These are phyloP conservation scores for Tringa solitaria DNA, from an alignment of 2,113 vertebrate genomes.

Conservation along the genomic window DNA sequence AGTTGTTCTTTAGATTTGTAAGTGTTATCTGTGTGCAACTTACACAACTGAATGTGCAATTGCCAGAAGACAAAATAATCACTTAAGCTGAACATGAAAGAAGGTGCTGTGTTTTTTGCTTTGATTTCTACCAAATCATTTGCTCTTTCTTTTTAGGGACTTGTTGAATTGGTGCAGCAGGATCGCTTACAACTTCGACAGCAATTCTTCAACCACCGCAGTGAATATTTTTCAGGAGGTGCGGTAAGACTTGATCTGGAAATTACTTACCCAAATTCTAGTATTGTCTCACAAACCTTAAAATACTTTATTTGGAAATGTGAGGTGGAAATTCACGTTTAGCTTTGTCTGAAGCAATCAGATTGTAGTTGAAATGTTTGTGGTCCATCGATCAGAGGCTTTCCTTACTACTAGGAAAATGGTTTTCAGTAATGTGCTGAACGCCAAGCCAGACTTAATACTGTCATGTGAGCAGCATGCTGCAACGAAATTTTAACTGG, in stretches of 20 bases:
- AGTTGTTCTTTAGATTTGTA: background rate
- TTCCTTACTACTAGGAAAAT: background rate
- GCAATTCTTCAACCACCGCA: slow-evolving; percentile 77
- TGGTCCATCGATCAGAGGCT: background rate
- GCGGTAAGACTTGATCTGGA: background rate
- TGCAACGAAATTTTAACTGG: background rate
- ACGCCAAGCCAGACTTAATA: background rate
- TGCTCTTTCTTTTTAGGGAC: slow-evolving; percentile 76
- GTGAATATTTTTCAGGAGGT: slow-evolving; percentile 95
- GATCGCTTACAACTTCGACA: slow-evolving; percentile 85
- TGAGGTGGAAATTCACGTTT: background rate
- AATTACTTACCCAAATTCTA: background rate
- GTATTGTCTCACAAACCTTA: background rate
- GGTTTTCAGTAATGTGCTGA: background rate
- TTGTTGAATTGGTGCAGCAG: slow-evolving; percentile 95
- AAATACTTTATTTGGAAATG: background rate
- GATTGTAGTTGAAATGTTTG: background rate
- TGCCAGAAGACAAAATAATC: background rate
- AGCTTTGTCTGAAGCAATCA: background rate
- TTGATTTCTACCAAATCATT: background rate
- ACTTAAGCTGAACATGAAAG: background rate
- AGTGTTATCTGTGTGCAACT: rapidly evolving
- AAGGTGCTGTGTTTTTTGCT: background rate
- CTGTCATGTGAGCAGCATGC: background rate
- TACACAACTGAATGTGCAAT: background rate